These are phyloP conservation scores for Erythrocercus mccallii DNA, from an alignment of 2,113 vertebrate species.

Conservation along the genomic window DNA sequence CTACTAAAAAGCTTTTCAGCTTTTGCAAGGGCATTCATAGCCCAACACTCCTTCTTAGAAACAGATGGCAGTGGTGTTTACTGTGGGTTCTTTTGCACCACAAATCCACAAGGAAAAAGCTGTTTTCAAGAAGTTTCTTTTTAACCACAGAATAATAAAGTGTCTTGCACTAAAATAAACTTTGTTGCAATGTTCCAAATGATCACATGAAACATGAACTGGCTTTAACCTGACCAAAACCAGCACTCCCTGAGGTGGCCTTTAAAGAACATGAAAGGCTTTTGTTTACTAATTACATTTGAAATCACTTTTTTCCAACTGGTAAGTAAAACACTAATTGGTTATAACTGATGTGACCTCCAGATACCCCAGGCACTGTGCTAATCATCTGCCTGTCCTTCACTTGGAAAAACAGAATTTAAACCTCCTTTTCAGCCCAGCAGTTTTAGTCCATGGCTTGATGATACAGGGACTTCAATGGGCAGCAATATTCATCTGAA, in stretches of 20 bases:
- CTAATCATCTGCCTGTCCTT: not conserved
- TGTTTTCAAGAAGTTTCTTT: constrained; percentile 30
- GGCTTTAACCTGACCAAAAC: constrained; percentile 26
- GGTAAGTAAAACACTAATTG: not conserved
- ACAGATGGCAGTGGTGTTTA: constrained; percentile 65
- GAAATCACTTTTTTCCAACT: not conserved
- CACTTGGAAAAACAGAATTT: not conserved
- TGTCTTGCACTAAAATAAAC: constrained; percentile 2
- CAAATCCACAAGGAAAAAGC: constrained; percentile 39
- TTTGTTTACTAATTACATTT: not conserved
- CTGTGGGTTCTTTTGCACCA: not conserved
- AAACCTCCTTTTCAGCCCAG: not conserved
- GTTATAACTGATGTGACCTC: not conserved
- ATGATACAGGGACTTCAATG: not conserved
- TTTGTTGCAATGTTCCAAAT: not conserved
- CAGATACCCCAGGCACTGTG: not conserved
- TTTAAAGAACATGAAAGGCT: not conserved
- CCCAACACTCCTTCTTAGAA: constrained; percentile 31
- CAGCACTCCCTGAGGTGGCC: not conserved
- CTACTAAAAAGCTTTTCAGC: constrained; percentile 44
- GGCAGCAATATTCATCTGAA: not conserved
- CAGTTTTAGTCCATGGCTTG: not conserved
- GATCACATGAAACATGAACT: not conserved
- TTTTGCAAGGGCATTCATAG: constrained; percentile 19
- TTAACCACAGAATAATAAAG: not conserved